A percentile compares a stretch with the other conserved stretches of the same genome.
phyloP scores from a whole-genome alignment of 1,140 invertebrate genomes.

The Drosophila arizonae region DNA sequence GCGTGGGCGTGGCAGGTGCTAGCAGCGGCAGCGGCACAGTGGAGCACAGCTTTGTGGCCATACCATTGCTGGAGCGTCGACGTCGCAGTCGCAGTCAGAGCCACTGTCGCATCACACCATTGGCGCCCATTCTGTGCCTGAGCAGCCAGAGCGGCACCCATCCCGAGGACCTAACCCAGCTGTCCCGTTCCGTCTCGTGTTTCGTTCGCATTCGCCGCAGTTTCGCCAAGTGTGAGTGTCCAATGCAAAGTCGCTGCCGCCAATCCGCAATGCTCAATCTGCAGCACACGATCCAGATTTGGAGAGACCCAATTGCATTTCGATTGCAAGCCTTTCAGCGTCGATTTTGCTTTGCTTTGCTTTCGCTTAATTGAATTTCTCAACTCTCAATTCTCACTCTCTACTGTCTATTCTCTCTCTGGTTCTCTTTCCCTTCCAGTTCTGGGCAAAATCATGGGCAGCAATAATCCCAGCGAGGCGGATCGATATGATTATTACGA shows the following conservation, averaged over 20 bases:
- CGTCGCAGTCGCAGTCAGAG: conserved; percentile 71
- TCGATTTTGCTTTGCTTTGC: conserved; percentile 57
- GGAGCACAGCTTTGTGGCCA: conserved; percentile 53
- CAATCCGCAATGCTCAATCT: neutral
- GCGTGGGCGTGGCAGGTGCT: neutral
- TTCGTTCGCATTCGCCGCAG: conserved; percentile 66
- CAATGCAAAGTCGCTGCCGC: neutral
- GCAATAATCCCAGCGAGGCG: conserved; percentile 78
- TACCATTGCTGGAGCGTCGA: conserved; percentile 62
- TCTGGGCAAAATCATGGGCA: conserved; percentile 81
- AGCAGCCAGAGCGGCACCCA: conserved; percentile 46
- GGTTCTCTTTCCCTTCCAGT: conserved; percentile 44
- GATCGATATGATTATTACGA: conserved; percentile 81
- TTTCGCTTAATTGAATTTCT: conserved; percentile 59
- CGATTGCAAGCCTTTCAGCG: conserved; percentile 44
- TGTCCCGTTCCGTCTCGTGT: conserved; percentile 65
- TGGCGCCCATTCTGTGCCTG: conserved; percentile 70
- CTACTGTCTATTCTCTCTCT: neutral
- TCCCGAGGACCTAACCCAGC: conserved; percentile 54
- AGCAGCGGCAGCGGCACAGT: neutral
- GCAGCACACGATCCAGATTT: conserved; percentile 5
- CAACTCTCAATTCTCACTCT: conserved; percentile 33
- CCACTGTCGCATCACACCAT: conserved; percentile 54
- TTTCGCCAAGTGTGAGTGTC: conserved; percentile 64
- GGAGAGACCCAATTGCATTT: conserved; percentile 29